phyloP scores from a whole-genome alignment of 2,113 vertebrate genomes.

The Gambusia holbrooki region DNA sequence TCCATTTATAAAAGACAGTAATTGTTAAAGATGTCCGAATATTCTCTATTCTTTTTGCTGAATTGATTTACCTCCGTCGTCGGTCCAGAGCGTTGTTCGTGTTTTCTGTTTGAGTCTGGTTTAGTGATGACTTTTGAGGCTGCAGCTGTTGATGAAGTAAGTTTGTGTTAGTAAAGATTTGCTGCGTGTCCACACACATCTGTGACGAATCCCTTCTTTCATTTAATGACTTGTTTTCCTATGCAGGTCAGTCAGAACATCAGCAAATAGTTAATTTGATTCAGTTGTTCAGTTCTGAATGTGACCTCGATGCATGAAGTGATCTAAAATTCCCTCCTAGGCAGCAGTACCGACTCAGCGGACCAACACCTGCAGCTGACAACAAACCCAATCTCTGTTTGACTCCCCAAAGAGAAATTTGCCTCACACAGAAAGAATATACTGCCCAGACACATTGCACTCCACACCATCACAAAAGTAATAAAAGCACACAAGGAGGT shows the following conservation, averaged over 20 bases:
- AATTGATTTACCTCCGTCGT: background rate
- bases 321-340: too few species aligned
- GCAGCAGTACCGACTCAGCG: too few species aligned
- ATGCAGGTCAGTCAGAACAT: too few species aligned
- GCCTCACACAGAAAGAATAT: too few species aligned
- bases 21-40: background rate
- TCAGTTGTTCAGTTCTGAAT: background rate
- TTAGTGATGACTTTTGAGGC: constrained; percentile 6
- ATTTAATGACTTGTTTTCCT: background rate
- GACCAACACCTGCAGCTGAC: too few species aligned
- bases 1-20: background rate
- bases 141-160: constrained; percentile 3
- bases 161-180: constrained; percentile 15
- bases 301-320: too few species aligned
- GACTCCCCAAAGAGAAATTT: too few species aligned
- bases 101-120: background rate
- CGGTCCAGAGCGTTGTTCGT: background rate
- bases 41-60: background rate
- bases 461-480: too few species aligned
- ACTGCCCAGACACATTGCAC: too few species aligned
- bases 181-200: background rate
- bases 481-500: too few species aligned
- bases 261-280: too few species aligned
- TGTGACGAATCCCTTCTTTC: background rate
- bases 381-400: too few species aligned